These are phyloP conservation scores for Chymomyza amoena DNA, from an alignment of 2,888 invertebrate species.

Conservation along the genomic window DNA sequence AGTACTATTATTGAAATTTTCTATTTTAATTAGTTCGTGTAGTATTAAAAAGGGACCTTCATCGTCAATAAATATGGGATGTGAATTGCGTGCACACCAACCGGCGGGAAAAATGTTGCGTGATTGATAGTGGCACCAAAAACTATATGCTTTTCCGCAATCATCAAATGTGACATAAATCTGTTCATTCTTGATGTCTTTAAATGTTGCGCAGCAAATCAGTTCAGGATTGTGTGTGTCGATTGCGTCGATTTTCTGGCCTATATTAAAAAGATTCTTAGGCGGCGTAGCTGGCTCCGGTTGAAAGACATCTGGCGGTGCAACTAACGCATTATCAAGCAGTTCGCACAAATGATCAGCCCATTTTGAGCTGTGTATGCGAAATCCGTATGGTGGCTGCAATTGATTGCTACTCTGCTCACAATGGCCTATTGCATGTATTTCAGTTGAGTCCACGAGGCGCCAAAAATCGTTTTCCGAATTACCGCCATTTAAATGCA, in stretches of 20 bases:
- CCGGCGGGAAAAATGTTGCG: too few relatives aligned
- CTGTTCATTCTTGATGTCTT: constrained; percentile 93
- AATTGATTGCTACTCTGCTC: constrained; percentile 95
- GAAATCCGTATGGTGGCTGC: constrained; percentile 96
- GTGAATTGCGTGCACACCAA: too few relatives aligned
- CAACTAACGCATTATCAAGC: constrained; percentile 96
- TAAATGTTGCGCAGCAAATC: constrained; percentile 97
- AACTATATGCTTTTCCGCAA: too few relatives aligned
- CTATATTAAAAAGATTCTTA: constrained; percentile 90
- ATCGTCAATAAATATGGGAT: too few relatives aligned
- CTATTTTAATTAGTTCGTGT: too few relatives aligned
- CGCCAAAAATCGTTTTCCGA: constrained; percentile 99
- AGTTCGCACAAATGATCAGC: too few relatives aligned
- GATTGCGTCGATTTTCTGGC: constrained; percentile 97
- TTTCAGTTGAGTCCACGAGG: constrained; percentile 95
- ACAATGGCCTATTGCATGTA: constrained; percentile 96
- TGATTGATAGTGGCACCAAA: too few relatives aligned
- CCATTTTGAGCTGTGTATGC: constrained; percentile 97
- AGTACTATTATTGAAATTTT: too few relatives aligned
- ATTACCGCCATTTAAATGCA: constrained; percentile 97
- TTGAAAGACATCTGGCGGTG: constrained; percentile 92
- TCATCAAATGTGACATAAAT: too few relatives aligned
- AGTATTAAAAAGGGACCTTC: too few relatives aligned
- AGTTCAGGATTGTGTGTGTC: constrained; percentile 98
- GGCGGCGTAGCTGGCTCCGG: constrained; percentile 90